Conservation (phyloP, 2,888 invertebrate species). For the Tetragonula carbonaria region DNA sequence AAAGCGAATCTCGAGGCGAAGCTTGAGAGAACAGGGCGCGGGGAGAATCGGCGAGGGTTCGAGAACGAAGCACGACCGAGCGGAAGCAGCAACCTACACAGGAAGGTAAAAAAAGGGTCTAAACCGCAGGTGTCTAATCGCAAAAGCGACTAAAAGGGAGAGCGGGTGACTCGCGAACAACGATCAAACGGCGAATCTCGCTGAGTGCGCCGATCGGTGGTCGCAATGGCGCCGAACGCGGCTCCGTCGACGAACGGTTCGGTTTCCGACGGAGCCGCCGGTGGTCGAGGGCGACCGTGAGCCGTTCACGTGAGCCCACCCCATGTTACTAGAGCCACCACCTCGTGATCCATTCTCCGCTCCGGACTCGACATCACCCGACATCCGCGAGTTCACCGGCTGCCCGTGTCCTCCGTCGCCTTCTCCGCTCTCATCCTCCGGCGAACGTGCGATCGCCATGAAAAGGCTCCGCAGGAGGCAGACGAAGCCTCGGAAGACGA, state of each 20-base stretch:
- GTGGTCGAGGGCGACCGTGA: constrained; percentile 37
- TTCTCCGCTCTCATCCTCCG: not conserved
- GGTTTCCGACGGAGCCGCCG: constrained; percentile 25
- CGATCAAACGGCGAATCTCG: not conserved
- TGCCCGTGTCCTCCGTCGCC: not conserved
- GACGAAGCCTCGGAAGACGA: constrained; percentile 67
- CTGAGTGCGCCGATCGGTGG: constrained; percentile 12
- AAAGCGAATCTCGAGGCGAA: not conserved
- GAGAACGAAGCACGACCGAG: not conserved
- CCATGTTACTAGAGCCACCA: constrained; percentile 43
- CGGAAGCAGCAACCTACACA: not conserved
- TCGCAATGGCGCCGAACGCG: constrained; percentile 77
- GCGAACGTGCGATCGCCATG: constrained; percentile 52
- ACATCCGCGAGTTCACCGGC: not conserved
- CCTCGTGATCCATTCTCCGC: constrained; percentile 23
- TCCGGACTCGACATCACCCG: not conserved
- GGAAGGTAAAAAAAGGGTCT: not conserved
- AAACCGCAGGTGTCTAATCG: not conserved
- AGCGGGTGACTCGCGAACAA: not conserved
- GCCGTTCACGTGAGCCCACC: constrained; percentile 49
- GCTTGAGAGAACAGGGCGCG: not conserved
- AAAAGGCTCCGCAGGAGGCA: constrained; percentile 77
- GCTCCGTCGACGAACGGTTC: constrained; percentile 41
- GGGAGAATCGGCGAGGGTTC: not conserved
- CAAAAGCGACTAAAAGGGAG: not conserved